Evolutionary conservation across 2,113 vertebrate genomes (phyloP), one percentile per base, ranked within the genome.

Genomic region (Odocoileus hemionus): DNA sequence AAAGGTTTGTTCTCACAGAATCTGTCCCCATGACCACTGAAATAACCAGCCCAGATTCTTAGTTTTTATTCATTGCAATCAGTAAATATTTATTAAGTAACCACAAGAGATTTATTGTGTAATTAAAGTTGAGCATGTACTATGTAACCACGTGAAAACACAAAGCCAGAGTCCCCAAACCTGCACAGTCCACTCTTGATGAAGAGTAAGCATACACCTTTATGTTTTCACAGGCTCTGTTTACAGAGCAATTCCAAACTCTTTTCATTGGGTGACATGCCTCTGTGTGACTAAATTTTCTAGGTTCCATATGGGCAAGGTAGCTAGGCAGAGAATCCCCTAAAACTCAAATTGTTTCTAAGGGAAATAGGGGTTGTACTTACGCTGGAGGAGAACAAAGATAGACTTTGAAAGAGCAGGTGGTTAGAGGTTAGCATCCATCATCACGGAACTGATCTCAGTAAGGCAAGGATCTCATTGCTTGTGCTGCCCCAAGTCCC

Each of bases 1-100:
- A 93, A 85, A 85, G 54, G 57, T 57, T 79, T 93, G 39, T 80
- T 76, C 50, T 92, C 55, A 39, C 25, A 95, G 10, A 90, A 70
- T 79, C 17, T 90, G n/a, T 60, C 33, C 64, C 67, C 57, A 58
- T 79, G 55, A 80, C 60, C 54, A 58, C 60, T 74, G 30, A 94
- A 82, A 78, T 86, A 74, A 30, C 45, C 28, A 74, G 30, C 30
- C 60, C 21, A 30, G 25, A 39, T 83, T 94, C 78, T 76, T 54
- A 45, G 25, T 54, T 47, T 93, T 67, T 91, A 61, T 91, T 89
- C 87, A 64, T 4, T 82, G 36, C 2, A 7, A 13, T 78, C 19
- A 36, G 83, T 58, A 96, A 96, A 93, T 93, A 93, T 76, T 85
- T 82, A 74, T 47, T 89, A 95, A 89, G 47, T 39, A 50, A 93